These are phyloP conservation scores for Diachasmimorpha longicaudata DNA, from an alignment of 1,140 invertebrate species.

Conservation along the genomic window DNA sequence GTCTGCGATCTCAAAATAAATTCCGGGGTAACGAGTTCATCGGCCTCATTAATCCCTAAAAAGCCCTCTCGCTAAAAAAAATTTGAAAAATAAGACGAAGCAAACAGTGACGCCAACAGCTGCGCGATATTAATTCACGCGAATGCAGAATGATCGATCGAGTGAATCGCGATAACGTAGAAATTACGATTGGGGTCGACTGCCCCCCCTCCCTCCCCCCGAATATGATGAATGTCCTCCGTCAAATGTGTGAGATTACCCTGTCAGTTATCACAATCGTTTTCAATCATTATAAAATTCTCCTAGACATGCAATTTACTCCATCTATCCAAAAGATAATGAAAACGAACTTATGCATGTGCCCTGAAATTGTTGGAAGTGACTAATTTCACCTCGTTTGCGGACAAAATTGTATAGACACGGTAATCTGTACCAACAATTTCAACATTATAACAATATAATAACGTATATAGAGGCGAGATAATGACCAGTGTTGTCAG, in stretches of 20 bases:
- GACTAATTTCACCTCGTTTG: no score
- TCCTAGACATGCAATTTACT: neutral
- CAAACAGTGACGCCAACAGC: neutral
- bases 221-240: constrained; percentile 11
- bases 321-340: neutral
- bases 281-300: constrained; percentile 11
- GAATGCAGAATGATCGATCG: constrained; percentile 14
- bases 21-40: neutral
- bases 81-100: neutral
- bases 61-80: neutral
- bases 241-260: constrained; percentile 18
- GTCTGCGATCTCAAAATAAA: no score
- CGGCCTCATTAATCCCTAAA: neutral
- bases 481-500: no score
- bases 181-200: constrained; percentile 9
- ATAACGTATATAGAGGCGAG: no score
- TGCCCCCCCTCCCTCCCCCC: neutral
- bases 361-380: no score
- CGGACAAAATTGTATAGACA: no score
- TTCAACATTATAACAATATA: no score
- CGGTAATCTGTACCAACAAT: no score
- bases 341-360: neutral
- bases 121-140: constrained; percentile 1
- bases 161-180: constrained; percentile 2
- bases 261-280: constrained; percentile 15